Evolutionary conservation across 2,797 vertebrate genomes (phyloP).

Genomic region (Atherinosoma microstoma): DNA sequence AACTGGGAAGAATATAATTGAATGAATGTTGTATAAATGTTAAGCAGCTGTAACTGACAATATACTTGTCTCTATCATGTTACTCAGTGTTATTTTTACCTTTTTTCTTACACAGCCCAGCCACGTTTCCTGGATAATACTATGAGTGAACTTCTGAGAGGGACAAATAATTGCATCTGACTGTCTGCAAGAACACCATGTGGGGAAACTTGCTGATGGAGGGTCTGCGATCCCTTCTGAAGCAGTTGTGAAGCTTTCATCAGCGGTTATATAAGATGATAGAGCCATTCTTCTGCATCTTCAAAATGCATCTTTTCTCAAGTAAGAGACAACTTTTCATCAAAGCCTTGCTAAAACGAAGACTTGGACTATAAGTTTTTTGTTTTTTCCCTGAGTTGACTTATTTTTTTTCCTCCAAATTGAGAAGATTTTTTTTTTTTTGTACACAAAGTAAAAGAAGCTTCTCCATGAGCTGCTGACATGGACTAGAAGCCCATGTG

Average conservation of each 20-base stretch:
- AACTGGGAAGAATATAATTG: background rate
- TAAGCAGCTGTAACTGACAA: background rate
- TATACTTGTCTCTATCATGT: constrained; percentile 3
- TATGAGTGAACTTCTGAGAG: constrained; percentile 49
- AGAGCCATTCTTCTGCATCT: background rate
- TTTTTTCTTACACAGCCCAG: constrained; percentile 48
- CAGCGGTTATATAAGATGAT: constrained; percentile 47
- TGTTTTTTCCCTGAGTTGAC: background rate
- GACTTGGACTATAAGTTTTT: constrained; percentile 57
- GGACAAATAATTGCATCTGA: constrained; percentile 42
- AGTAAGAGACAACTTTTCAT: constrained; percentile 35
- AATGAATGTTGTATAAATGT: background rate
- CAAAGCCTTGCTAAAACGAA: constrained; percentile 44
- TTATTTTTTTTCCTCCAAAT: background rate
- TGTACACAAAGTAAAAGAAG: constrained; percentile 13
- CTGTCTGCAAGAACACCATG: constrained; percentile 33
- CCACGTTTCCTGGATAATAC: constrained; percentile 38
- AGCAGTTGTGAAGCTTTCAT: constrained; percentile 23
- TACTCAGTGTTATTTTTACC: constrained; percentile 20
- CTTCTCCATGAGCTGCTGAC: constrained; percentile 43
- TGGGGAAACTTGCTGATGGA: constrained; percentile 1
- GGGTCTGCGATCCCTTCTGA: constrained; percentile 12
- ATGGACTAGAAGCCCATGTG: constrained; percentile 74
- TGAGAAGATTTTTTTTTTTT: constrained; percentile 1
- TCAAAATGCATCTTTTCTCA: constrained; percentile 27